These are phyloP conservation scores for Kryptopterus vitreolus DNA, from an alignment of 2,797 vertebrate genomes.

Conservation along the genomic window DNA sequence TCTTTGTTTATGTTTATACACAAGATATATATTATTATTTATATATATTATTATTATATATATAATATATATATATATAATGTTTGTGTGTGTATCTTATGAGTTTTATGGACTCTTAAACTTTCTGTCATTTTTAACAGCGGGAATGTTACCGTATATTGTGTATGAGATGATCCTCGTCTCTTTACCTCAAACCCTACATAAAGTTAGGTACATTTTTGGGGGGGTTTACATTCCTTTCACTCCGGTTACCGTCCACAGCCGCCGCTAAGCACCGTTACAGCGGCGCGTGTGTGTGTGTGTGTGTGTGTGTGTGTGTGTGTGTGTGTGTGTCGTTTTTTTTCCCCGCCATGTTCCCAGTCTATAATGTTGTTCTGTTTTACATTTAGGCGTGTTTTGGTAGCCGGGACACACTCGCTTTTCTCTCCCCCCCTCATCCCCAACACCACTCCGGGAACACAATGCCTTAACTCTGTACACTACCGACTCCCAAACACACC, in stretches of 20 bases:
- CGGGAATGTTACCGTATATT: background rate
- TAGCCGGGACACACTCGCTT: background rate
- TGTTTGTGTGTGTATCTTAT: too few relatives aligned
- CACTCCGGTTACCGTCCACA: background rate
- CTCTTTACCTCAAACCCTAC: background rate
- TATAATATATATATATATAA: too few relatives aligned
- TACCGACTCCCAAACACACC: too few relatives aligned
- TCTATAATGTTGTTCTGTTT: background rate
- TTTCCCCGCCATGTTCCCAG: background rate
- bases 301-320: too few relatives aligned
- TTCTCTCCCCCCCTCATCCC: too few relatives aligned
- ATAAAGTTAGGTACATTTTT: background rate
- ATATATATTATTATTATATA: too few relatives aligned
- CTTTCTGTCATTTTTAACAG: too few relatives aligned
- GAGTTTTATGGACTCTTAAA: too few relatives aligned
- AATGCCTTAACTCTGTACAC: too few relatives aligned
- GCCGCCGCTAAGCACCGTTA: background rate
- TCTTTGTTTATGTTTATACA: slow-evolving; percentile 6
- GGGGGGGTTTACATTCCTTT: background rate
- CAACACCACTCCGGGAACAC: background rate
- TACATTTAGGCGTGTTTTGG: background rate
- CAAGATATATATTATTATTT: too few relatives aligned
- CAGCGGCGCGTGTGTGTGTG: too few relatives aligned
- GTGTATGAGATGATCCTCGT: background rate
- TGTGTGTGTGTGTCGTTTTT: too few relatives aligned